Evolutionary conservation across 2,797 vertebrate species (phyloP).

Genomic region (Fistularia commersonii): DNA sequence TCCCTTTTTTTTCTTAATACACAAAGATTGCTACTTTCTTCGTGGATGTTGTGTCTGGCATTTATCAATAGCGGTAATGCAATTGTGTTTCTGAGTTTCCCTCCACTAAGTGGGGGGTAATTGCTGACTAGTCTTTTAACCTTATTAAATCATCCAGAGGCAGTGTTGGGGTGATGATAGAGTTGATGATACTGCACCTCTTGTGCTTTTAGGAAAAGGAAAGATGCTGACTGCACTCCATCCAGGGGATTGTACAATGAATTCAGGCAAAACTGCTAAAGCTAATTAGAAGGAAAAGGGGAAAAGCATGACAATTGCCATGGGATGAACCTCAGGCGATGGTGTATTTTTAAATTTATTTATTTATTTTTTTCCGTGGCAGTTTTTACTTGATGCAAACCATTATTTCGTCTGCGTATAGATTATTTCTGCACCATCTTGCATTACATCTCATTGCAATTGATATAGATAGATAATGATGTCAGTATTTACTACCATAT

Average conservation of each 20-base stretch:
- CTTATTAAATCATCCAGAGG: constrained; percentile 79
- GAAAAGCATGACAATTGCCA: constrained; percentile 61
- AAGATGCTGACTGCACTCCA: constrained; percentile 74
- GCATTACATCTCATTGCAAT: constrained; percentile 52
- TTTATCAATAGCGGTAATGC: constrained; percentile 72
- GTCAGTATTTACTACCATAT: constrained; percentile 48
- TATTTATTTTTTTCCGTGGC: too few species aligned
- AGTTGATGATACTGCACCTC: constrained; percentile 74
- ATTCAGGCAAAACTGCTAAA: constrained; percentile 65
- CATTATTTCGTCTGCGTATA: constrained; percentile 32
- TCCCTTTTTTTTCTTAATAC: constrained; percentile 20
- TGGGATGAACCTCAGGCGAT: constrained; percentile 55
- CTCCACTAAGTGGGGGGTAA: constrained; percentile 70
- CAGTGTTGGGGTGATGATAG: constrained; percentile 67
- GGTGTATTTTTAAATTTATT: too few species aligned
- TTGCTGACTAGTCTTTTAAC: constrained; percentile 83
- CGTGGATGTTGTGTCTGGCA: constrained; percentile 61
- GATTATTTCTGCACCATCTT: constrained; percentile 48
- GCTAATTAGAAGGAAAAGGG: constrained; percentile 66
- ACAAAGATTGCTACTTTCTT: constrained; percentile 46
- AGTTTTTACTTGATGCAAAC: not conserved
- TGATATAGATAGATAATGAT: constrained; percentile 33
- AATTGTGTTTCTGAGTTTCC: constrained; percentile 60
- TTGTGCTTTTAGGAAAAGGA: constrained; percentile 64
- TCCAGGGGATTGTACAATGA: constrained; percentile 66